phyloP scores from a whole-genome alignment of 2,113 vertebrate genomes.

The Galbula dea region DNA sequence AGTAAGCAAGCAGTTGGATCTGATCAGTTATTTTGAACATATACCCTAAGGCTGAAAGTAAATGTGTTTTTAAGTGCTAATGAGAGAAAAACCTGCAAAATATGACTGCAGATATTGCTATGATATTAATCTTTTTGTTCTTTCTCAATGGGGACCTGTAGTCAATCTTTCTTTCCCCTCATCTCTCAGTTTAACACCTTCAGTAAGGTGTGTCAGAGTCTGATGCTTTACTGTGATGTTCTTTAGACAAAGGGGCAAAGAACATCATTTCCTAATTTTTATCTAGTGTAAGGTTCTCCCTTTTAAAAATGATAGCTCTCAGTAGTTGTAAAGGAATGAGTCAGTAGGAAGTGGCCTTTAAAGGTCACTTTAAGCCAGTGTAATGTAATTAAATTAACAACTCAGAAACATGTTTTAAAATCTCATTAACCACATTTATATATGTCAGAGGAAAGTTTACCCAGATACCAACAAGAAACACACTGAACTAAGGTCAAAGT shows the following conservation, averaged over 20 bases:
- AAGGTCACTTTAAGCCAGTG: slow-evolving; percentile 18
- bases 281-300: not conserved
- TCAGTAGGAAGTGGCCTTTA: not conserved
- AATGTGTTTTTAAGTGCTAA: not conserved
- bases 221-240: not conserved
- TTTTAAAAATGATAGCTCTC: not conserved
- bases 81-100: not conserved
- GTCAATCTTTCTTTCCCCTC: not conserved
- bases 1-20: not conserved
- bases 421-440: slow-evolving; percentile 33
- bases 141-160: not conserved
- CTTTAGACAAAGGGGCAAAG: not conserved
- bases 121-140: not conserved
- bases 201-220: not conserved
- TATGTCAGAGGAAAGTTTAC: not conserved
- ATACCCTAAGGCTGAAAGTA: not conserved
- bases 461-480: not conserved
- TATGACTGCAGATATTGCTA: not conserved
- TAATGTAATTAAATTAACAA: not conserved
- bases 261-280: not conserved
- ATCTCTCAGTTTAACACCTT: not conserved
- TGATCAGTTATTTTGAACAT: not conserved
- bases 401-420: not conserved
- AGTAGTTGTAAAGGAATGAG: not conserved
- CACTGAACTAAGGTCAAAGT: not conserved